Base-by-base conservation (phyloP, 2,888 invertebrate species). In the Mythimna impura region DNA sequence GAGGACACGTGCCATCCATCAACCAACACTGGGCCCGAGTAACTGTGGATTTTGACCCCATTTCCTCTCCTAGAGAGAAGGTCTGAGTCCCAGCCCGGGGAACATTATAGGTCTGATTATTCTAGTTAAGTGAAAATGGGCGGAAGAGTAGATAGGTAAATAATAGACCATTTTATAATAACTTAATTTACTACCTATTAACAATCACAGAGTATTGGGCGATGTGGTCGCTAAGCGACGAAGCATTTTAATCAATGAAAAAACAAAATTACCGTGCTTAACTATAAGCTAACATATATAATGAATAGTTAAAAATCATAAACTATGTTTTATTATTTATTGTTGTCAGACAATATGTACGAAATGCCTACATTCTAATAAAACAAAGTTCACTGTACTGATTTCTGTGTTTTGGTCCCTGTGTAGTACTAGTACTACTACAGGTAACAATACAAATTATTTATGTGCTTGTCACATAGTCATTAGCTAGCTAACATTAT, bases 201-300 rank as follows among this genome's bases (percentile, higher is more conserved):
- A 66, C 14, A 36, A 83, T 83, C 80, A 81, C 80, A 81, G 83
- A 22, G 63, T 50, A 25, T 52, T n/a, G 43, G 40, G 14, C 43
- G 47, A 47, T 47, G 7, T 47, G 47, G 47, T 47, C 47, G 47
- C 47, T 47, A 47, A 17, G 47, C 47, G 2, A 47, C 47, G 20
- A 47, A 47, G 20, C 14, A 14, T 14, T 14, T 17, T 17, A 17
- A 17, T 47, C 43, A 43, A 43, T 17, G 7, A 47, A 47, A 47
- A 47, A 47, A 1, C 8, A 8, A 36, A 47, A 47, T 47, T 20
- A 47, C 17, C 20, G 17, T 17, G 17, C 14, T 47, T 47, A 47
- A 66, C n/a, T 54, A 58, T 50, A 55, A 57, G 58, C 50, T 76
- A 76, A 71, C 7, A 62, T 50, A 40, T n/a, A 7, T 14, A 47